Evolutionary conservation across 2,888 invertebrate species (phyloP).

Genomic region (Cenopis cana): DNA sequence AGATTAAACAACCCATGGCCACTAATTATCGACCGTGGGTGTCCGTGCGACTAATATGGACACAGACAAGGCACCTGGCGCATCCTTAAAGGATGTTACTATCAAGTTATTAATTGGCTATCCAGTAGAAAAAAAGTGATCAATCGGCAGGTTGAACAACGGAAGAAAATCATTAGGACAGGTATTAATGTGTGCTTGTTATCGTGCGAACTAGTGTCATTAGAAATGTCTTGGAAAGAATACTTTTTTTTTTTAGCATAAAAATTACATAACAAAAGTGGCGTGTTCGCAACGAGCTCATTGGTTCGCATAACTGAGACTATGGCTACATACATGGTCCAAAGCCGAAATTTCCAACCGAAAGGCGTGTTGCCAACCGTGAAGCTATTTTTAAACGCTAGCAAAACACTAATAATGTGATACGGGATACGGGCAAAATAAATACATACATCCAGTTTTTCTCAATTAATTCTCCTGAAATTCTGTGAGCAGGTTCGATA

Average conservation of each 20-base stretch:
- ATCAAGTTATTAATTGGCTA: slow-evolving; percentile 12
- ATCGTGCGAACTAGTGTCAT: slow-evolving; percentile 2
- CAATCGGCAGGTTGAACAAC: slow-evolving; percentile 3
- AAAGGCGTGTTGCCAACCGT: too few relatives aligned
- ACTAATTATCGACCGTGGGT: slow-evolving; percentile 65
- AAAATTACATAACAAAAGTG: not conserved
- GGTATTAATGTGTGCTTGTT: not conserved
- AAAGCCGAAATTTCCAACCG: too few relatives aligned
- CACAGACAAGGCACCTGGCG: slow-evolving; percentile 55
- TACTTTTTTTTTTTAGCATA: not conserved
- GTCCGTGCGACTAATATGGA: slow-evolving; percentile 59
- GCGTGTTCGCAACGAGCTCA: too few relatives aligned
- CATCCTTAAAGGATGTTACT: slow-evolving; percentile 44
- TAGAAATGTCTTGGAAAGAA: not conserved
- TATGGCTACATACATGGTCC: too few relatives aligned
- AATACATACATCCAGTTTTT: too few relatives aligned
- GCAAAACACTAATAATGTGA: too few relatives aligned
- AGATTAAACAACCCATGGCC: slow-evolving; percentile 57
- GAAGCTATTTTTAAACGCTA: too few relatives aligned
- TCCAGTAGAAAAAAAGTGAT: slow-evolving; percentile 18
- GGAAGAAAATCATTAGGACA: slow-evolving; percentile 8
- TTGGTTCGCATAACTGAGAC: too few relatives aligned
- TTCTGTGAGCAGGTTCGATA: too few relatives aligned
- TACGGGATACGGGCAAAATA: too few relatives aligned
- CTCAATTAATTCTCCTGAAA: too few relatives aligned